Percentiles rank a stretch among this genome's conserved stretches.
These are phyloP conservation scores for Henricia sp. DNA, from an alignment of 53 echinoderm and acorn worm genomes.

Conservation along the genomic window DNA sequence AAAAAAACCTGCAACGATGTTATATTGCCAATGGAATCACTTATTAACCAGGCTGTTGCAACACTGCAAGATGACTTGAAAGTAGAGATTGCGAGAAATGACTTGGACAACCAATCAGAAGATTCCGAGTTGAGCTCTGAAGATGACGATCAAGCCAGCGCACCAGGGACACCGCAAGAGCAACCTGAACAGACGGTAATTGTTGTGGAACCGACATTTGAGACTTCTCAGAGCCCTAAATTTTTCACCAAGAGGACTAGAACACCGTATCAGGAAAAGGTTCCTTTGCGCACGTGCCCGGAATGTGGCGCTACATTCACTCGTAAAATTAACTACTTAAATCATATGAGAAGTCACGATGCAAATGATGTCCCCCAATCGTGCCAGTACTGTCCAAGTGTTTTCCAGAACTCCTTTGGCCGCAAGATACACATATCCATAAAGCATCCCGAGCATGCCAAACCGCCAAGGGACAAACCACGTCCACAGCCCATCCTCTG, in stretches of 20 bases:
- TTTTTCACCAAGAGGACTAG: not conserved
- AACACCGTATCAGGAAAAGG: not conserved
- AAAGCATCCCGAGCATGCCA: constrained; percentile 38
- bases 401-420: constrained; percentile 1
- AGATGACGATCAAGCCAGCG: too few relatives aligned
- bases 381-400: not conserved
- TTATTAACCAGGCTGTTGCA: not conserved
- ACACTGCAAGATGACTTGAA: not conserved
- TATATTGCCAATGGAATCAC: not conserved
- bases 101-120: not conserved
- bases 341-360: constrained; percentile 1
- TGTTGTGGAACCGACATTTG: too few relatives aligned
- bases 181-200: too few relatives aligned
- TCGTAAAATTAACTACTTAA: not conserved
- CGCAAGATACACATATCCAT: not conserved
- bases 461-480: constrained; percentile 4
- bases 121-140: too few relatives aligned
- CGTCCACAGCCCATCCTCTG: constrained; percentile 2
- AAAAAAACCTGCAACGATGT: too few relatives aligned
- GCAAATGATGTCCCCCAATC: not conserved
- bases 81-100: not conserved
- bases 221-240: too few relatives aligned
- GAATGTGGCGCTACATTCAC: constrained; percentile 21
- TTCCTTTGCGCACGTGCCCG: not conserved
- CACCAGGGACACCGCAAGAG: too few relatives aligned